Percentiles rank a stretch among this genome's conserved stretches.
These are phyloP conservation scores for Nudaria mundana DNA, from an alignment of 2,888 invertebrate genomes.

Conservation along the genomic window DNA sequence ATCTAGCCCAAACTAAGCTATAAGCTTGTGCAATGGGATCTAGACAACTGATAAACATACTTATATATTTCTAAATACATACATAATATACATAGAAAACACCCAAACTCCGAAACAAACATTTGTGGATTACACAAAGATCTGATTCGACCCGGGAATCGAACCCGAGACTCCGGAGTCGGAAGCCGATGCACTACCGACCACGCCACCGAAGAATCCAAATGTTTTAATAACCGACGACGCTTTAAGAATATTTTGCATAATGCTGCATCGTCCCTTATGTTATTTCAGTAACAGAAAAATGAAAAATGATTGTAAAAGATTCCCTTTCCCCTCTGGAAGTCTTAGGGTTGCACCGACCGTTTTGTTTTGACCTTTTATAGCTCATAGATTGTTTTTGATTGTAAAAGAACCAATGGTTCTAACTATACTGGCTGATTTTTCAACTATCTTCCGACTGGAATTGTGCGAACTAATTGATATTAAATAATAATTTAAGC, in stretches of 20 bases:
- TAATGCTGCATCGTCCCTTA: slow-evolving; percentile 29
- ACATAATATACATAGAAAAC: too few species aligned
- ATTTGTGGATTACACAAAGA: too few species aligned
- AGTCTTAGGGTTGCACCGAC: slow-evolving; percentile 25
- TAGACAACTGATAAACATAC: too few species aligned
- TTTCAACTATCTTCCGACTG: slow-evolving; percentile 27
- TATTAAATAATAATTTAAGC: slow-evolving; percentile 55
- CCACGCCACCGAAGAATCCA: too few species aligned
- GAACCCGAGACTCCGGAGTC: too few species aligned
- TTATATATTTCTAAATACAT: too few species aligned
- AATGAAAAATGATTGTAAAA: slow-evolving; percentile 42
- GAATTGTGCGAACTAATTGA: slow-evolving; percentile 49
- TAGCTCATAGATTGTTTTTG: neutral
- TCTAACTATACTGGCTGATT: slow-evolving; percentile 31
- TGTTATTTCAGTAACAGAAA: slow-evolving; percentile 34
- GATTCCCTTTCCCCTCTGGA: slow-evolving; percentile 28
- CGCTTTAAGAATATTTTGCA: slow-evolving; percentile 18
- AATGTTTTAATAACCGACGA: slow-evolving; percentile 5
- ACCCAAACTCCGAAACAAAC: too few species aligned
- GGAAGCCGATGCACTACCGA: too few species aligned
- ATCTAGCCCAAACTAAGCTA: too few species aligned
- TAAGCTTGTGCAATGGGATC: too few species aligned
- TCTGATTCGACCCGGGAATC: too few species aligned
- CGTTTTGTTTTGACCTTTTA: slow-evolving; percentile 26
- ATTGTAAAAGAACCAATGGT: slow-evolving; percentile 8